Conservation (phyloP, 2,113 vertebrate genomes). For the Stegostoma tigrinum region DNA sequence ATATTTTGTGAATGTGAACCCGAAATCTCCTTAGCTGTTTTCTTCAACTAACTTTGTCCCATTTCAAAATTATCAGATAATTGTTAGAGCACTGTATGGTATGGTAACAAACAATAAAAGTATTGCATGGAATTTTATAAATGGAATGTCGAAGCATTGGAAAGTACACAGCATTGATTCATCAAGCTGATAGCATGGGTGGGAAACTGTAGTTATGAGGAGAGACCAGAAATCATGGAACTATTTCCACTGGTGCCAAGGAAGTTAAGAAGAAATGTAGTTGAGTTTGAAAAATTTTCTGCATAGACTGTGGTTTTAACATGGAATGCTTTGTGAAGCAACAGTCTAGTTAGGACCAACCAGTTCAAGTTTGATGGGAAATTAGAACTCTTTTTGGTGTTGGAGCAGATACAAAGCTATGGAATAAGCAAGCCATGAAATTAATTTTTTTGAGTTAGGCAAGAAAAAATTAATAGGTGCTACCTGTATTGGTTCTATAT, state of each 20-base stretch:
- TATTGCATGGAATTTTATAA: neutral
- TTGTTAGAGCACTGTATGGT: neutral
- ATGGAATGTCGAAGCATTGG: neutral
- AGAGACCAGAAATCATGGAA: neutral
- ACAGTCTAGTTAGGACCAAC: neutral
- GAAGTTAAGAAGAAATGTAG: neutral
- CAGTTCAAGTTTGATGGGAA: neutral
- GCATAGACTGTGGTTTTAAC: neutral
- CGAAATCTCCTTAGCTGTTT: neutral
- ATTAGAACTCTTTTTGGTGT: neutral
- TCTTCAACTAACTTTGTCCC: neutral
- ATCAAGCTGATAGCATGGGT: neutral
- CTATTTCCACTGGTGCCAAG: neutral
- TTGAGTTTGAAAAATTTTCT: neutral
- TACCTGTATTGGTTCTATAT: neutral
- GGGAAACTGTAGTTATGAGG: neutral
- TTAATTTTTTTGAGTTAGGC: neutral
- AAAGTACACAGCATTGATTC: neutral
- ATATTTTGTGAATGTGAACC: neutral
- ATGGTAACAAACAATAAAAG: neutral
- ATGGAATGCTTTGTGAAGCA: neutral
- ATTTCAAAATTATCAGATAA: neutral
- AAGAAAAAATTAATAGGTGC: neutral
- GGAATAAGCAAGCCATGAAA: too few relatives aligned
- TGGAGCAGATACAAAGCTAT: neutral